These are phyloP conservation scores for Scrobipalpa costella DNA, from an alignment of 2,888 invertebrate species.

Conservation along the genomic window DNA sequence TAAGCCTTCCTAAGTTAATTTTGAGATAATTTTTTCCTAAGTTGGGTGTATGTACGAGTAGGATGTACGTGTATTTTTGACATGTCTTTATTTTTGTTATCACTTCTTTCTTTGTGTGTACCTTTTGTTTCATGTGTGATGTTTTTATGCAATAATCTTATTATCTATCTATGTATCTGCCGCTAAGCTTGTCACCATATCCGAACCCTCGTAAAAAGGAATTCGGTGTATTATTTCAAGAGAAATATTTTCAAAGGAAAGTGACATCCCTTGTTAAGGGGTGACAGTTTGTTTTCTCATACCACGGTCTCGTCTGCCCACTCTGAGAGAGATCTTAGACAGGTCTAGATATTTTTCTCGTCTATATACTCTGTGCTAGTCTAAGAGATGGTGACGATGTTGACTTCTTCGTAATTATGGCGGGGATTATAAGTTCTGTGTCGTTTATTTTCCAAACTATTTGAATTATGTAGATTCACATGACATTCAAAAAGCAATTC, in stretches of 20 bases:
- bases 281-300: constrained; percentile 30
- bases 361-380: not conserved
- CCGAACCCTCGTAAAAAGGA: constrained; percentile 24
- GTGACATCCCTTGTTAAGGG: constrained; percentile 34
- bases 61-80: no score
- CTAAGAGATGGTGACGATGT: not conserved
- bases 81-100: no score
- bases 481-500: no score
- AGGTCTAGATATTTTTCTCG: constrained; percentile 15
- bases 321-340: constrained; percentile 5
- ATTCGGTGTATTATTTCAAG: constrained; percentile 36
- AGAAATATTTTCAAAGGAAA: constrained; percentile 34
- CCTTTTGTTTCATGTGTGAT: no score
- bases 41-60: no score
- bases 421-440: no score
- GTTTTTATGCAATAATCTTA: no score
- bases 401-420: not conserved
- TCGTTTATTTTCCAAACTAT: no score
- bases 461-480: no score
- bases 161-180: constrained; percentile 2
- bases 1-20: no score
- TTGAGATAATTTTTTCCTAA: no score
- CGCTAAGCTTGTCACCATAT: constrained; percentile 34
- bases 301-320: not conserved
- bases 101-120: no score